Conservation (phyloP, 2,113 vertebrate species). For the Dunckerocampus dactyliophorus region DNA sequence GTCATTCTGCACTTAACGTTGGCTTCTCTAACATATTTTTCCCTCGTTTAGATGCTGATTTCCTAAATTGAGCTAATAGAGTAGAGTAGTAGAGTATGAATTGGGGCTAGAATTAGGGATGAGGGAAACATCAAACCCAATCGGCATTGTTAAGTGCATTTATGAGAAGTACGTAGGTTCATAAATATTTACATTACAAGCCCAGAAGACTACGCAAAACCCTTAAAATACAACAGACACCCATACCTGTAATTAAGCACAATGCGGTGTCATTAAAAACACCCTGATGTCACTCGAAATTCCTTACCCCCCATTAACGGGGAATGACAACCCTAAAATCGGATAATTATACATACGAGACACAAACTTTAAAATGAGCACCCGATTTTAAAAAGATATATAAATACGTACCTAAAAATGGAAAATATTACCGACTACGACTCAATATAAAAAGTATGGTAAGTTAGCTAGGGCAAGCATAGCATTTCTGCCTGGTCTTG, state of each 20-base stretch:
- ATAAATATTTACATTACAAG: too few species aligned
- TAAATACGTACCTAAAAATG: background rate
- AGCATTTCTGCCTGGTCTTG: constrained; percentile 11
- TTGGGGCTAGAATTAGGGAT: too few species aligned
- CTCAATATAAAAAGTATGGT: background rate
- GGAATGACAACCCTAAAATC: constrained; percentile 1
- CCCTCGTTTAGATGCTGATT: too few species aligned
- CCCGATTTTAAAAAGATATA: background rate
- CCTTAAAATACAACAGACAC: too few species aligned
- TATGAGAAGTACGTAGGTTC: too few species aligned
- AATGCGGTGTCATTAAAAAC: background rate
- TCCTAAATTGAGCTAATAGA: too few species aligned
- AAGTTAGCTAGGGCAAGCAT: constrained; percentile 4
- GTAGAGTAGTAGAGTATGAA: too few species aligned
- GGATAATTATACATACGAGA: background rate
- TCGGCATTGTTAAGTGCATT: too few species aligned
- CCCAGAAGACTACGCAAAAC: background rate
- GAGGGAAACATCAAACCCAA: too few species aligned
- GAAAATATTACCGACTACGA: constrained; percentile 6
- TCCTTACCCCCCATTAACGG: background rate
- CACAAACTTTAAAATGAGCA: too few species aligned
- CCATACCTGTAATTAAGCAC: background rate
- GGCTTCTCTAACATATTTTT: too few species aligned
- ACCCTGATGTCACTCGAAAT: background rate
- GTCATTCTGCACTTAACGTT: too few species aligned